Conservation (phyloP, 2,113 vertebrate species). For the Cepphus grylle region DNA sequence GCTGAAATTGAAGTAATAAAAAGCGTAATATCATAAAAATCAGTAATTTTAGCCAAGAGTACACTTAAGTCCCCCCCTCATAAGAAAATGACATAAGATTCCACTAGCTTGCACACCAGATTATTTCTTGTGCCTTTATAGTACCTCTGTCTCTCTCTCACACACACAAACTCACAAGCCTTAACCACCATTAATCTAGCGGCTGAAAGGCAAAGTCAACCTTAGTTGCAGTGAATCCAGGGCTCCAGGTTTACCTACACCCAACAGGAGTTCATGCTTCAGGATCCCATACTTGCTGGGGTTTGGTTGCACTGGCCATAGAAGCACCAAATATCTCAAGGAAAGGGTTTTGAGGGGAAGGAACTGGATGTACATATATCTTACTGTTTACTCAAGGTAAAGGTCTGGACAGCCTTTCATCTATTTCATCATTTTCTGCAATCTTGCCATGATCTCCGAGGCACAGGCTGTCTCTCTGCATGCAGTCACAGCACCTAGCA, state of each 20-base stretch:
- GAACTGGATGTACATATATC: neutral
- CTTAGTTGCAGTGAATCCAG: neutral
- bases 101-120: neutral
- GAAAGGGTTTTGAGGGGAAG: neutral
- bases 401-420: neutral
- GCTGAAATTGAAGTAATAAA: neutral
- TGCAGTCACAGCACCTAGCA: neutral
- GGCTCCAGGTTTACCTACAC: neutral
- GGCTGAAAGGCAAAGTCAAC: neutral
- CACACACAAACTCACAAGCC: neutral
- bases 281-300: neutral
- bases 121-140: neutral
- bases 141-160: neutral
- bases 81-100: neutral
- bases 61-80: neutral
- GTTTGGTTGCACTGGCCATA: neutral
- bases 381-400: neutral
- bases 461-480: accelerated
- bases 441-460: neutral
- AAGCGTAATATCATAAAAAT: neutral
- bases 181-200: neutral
- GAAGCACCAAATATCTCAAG: neutral
- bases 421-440: neutral
- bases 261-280: accelerated
- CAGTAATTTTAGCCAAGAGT: neutral